Evolutionary conservation across 2,113 vertebrate species (phyloP).

Genomic region (Callorhinus ursinus): DNA sequence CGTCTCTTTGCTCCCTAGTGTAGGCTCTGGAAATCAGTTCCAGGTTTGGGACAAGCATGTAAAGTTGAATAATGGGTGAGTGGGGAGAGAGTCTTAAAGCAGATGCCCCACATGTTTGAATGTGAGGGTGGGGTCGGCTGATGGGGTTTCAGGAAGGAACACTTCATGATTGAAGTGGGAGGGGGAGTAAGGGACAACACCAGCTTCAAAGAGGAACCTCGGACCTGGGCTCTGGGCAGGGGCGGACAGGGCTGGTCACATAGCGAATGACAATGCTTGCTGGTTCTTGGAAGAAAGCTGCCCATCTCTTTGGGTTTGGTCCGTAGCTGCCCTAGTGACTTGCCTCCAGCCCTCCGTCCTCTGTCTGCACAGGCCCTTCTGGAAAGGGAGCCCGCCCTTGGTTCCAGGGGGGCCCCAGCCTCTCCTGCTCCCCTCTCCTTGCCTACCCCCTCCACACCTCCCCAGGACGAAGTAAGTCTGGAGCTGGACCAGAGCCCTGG

Average conservation of each 20-base stretch:
- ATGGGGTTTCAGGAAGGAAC: not conserved
- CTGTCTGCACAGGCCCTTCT: not conserved
- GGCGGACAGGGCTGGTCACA: fast-evolving
- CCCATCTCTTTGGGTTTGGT: not conserved
- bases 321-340: not conserved
- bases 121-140: not conserved
- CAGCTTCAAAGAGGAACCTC: no score
- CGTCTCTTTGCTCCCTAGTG: not conserved
- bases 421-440: not conserved
- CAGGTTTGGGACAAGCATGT: not conserved
- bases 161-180: fast-evolving
- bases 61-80: not conserved
- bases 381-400: not conserved
- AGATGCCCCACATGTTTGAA: fast-evolving
- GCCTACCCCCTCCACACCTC: not conserved
- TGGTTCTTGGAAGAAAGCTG: not conserved
- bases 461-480: not conserved
- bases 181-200: no score
- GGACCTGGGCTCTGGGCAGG: not conserved
- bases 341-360: not conserved
- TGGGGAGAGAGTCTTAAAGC: not conserved
- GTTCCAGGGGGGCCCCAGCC: not conserved
- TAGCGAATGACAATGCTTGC: not conserved
- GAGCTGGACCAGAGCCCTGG: not conserved
- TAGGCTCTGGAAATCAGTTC: fast-evolving